Evolutionary conservation across 2,797 vertebrate species (phyloP).

Genomic region (Gymnocypris eckloni): DNA sequence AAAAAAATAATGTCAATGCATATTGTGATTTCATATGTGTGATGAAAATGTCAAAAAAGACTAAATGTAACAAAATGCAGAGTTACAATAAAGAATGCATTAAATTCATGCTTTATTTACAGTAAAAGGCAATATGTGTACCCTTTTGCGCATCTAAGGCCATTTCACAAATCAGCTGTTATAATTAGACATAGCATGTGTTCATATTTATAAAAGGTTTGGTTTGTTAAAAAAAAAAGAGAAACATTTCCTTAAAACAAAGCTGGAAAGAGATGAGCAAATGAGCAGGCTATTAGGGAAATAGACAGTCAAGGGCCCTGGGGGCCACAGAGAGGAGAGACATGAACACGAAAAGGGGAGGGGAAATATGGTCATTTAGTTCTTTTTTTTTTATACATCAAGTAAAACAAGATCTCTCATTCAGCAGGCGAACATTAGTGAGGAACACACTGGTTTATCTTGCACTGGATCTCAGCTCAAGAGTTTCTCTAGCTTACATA

Average conservation of each 20-base stretch:
- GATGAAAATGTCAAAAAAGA: background rate
- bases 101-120: background rate
- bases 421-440: conserved; percentile 11
- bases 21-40: background rate
- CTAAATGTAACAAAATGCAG: background rate
- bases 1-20: background rate
- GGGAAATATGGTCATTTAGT: conserved; percentile 28
- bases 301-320: conserved; percentile 7
- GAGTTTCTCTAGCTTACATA: conserved; percentile 12
- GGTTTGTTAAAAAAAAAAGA: background rate
- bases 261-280: conserved; percentile 38
- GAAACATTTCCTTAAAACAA: conserved; percentile 15
- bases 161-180: background rate
- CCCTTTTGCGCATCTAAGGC: background rate
- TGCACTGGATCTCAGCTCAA: background rate
- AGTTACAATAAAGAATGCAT: background rate
- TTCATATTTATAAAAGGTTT: background rate
- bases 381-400: conserved; percentile 26
- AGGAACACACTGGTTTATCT: conserved; percentile 24
- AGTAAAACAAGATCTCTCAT: conserved; percentile 34
- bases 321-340: conserved; percentile 36
- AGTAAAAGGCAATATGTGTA: background rate
- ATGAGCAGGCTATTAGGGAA: conserved; percentile 39
- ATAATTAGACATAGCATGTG: background rate
- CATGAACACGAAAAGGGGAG: conserved; percentile 42